Conservation (phyloP, 2,113 vertebrate genomes). For the Sardina pilchardus region DNA sequence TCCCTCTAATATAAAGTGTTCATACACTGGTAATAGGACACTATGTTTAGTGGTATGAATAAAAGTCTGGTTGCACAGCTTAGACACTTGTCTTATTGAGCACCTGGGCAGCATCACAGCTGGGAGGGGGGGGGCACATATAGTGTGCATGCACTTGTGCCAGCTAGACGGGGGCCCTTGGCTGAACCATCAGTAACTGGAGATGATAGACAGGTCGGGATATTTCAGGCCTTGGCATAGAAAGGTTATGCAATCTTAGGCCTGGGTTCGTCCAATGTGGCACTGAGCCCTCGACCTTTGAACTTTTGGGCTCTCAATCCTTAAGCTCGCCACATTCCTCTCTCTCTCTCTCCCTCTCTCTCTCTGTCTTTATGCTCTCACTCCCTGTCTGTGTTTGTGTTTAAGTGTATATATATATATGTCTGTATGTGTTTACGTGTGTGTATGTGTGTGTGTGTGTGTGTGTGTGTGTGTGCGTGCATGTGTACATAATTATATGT, state of each 20-base stretch:
- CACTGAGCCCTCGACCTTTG: background rate
- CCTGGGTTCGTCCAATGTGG: background rate
- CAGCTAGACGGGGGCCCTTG: background rate
- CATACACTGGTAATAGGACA: background rate
- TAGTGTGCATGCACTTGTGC: background rate
- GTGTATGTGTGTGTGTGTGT: constrained; percentile 31
- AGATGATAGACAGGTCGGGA: constrained; percentile 1
- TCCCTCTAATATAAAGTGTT: background rate
- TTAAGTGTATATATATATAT: background rate
- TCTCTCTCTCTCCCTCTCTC: background rate
- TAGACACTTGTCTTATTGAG: background rate
- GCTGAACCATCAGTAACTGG: constrained; percentile 12
- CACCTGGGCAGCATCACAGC: background rate
- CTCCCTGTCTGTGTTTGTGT: background rate
- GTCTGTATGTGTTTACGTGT: constrained; percentile 9
- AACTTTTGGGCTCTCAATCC: background rate
- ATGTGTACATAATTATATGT: background rate
- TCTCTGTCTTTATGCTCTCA: background rate
- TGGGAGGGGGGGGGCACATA: background rate
- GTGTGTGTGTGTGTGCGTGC: constrained; percentile 21
- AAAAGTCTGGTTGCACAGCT: background rate
- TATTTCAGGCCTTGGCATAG: constrained; percentile 28
- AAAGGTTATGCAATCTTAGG: constrained; percentile 23
- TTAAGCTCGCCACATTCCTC: background rate
- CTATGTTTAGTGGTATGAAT: background rate